A percentile compares a stretch with the other conserved stretches of the same genome.
Evolutionary conservation across 2,888 invertebrate species (phyloP).

Genomic region (Parascotia fuliginaria): DNA sequence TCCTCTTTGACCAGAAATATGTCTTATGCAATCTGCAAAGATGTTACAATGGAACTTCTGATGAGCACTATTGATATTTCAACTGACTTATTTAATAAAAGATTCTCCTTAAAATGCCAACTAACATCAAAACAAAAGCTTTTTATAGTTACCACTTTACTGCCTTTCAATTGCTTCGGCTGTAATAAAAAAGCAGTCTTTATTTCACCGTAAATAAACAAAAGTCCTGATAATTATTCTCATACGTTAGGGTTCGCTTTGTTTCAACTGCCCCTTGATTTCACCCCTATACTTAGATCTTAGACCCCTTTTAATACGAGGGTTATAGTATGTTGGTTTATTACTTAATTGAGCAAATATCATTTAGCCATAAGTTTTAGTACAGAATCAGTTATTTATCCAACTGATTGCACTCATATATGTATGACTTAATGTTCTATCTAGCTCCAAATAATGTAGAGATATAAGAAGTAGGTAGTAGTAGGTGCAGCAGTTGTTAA

Average conservation of each 20-base stretch:
- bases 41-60: no score
- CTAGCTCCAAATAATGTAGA: no score
- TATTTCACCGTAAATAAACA: constrained; percentile 63
- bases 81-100: no score
- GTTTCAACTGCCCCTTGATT: constrained; percentile 64
- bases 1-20: no score
- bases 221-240: constrained; percentile 75
- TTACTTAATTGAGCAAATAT: constrained; percentile 62
- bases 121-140: not conserved
- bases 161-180: constrained; percentile 20
- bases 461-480: no score
- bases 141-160: constrained; percentile 5
- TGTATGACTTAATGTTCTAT: no score
- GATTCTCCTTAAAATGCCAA: not conserved
- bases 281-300: constrained; percentile 57
- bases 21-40: no score
- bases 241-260: constrained; percentile 63
- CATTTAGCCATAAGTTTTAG: not conserved
- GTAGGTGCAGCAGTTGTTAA: no score
- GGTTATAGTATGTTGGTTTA: constrained; percentile 72
- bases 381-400: no score
- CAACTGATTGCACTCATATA: no score
- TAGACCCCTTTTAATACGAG: constrained; percentile 66
- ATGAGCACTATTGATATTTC: no score
- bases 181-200: constrained; percentile 71